Evolutionary conservation across 2,888 invertebrate genomes (phyloP), one percentile per base, ranked within the genome.

Genomic region (Ochropleura leucogaster): DNA sequence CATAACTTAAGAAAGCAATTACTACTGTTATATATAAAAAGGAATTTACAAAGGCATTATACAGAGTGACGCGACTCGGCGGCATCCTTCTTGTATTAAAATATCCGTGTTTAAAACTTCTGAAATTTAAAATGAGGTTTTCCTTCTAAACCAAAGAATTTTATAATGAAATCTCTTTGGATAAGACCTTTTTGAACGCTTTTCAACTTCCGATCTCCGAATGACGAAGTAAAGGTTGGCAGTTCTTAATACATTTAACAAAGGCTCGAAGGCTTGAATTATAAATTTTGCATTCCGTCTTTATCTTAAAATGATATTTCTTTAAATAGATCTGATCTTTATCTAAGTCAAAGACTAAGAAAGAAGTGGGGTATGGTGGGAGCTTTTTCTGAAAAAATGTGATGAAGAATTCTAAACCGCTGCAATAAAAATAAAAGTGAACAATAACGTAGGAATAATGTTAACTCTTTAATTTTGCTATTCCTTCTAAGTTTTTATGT

Each of bases 121-220:
- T 84, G 62, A 87, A 89, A 90, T 88, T 87, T 88, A 88, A 89
- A 90, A 87, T 85, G 87, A 85, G 84, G 85, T 89, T 85, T 86
- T 84, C 86, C 84, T 84, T 86, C 82, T 77, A 87, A 89, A 89
- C 88, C 86, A 84, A 90, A 90, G 89, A 90, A 91, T 90, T 89
- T 90, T 83, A 88, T 90, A 87, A 90, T 88, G 87, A 90, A 90
- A 89, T 88, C 88, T 88, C 88, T 88, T 87, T 85, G 74, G 85
- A 79, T 87, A 85, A 85, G 76, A 83, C 87, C 85, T 87, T 88
- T 89, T 87, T 83, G 79, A 88, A 84, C 83, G 86, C 85, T 88
- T 88, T 86, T 85, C 74, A 88, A 90, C 88, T 90, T 88, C 74
- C 84, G 77, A 85, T 86, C 75, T 83, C 73, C 82, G 83, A 88